Evolutionary conservation across 2,113 vertebrate species (phyloP).

Genomic region (Gorsachius goisagi): DNA sequence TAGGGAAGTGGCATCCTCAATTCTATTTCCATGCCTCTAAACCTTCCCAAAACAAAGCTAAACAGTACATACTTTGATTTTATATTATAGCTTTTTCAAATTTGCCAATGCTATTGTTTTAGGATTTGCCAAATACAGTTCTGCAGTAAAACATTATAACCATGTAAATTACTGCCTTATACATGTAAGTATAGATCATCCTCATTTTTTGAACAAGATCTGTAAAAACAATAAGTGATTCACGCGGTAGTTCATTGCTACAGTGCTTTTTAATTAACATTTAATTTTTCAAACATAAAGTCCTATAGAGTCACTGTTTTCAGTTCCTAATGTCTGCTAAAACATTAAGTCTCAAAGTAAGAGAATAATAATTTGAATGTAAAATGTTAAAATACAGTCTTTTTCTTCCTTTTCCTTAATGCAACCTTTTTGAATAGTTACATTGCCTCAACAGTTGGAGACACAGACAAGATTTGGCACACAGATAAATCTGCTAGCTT

Average conservation of each 20-base stretch:
- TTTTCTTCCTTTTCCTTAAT: neutral
- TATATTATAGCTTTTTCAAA: neutral
- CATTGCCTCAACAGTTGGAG: neutral
- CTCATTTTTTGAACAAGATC: neutral
- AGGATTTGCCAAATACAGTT: conserved; percentile 22
- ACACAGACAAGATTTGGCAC: neutral
- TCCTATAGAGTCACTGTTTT: conserved; percentile 29
- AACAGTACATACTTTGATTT: neutral
- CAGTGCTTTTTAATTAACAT: conserved; percentile 52
- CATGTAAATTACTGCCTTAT: conserved; percentile 20
- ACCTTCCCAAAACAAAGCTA: neutral
- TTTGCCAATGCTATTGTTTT: conserved; percentile 17
- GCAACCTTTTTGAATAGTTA: neutral
- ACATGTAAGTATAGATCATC: conserved; percentile 6
- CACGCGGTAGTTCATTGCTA: neutral
- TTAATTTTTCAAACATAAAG: conserved; percentile 47
- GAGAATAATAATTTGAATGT: conserved; percentile 20
- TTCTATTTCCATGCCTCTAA: neutral
- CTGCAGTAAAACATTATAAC: conserved; percentile 14
- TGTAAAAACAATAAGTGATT: conserved; percentile 51
- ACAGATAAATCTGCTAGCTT: neutral
- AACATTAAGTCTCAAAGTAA: conserved; percentile 6
- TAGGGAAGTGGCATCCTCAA: neutral
- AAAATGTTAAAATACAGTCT: conserved; percentile 23
- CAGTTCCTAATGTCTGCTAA: conserved; percentile 3